Conservation (phyloP, 2,113 vertebrate species). For the Phalacrocorax brasilianus region DNA sequence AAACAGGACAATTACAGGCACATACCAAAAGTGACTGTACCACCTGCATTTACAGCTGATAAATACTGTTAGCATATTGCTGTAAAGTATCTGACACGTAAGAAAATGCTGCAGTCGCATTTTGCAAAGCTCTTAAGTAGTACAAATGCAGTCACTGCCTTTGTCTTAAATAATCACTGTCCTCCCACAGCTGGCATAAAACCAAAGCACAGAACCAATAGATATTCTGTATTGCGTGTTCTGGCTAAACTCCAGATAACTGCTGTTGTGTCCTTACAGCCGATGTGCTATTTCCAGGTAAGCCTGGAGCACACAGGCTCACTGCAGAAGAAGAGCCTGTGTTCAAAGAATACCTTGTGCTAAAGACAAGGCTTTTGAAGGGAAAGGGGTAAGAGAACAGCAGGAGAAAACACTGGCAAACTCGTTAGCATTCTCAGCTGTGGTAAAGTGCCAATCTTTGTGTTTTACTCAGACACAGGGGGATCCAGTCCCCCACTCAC, state of each 20-base stretch:
- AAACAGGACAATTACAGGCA: not conserved
- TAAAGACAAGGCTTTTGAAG: not conserved
- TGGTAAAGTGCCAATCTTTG: not conserved
- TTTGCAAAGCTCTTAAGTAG: not conserved
- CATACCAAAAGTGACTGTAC: rapidly evolving
- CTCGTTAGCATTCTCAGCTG: rapidly evolving
- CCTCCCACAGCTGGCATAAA: not conserved
- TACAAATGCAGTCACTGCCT: not conserved
- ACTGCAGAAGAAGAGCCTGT: not conserved
- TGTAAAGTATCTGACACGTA: rapidly evolving
- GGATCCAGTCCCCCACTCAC: not conserved
- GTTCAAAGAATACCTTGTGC: rapidly evolving
- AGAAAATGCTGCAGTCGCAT: not conserved
- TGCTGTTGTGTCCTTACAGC: not conserved
- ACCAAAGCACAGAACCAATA: not conserved
- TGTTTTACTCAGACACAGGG: not conserved
- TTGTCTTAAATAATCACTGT: not conserved
- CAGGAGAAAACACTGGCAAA: not conserved
- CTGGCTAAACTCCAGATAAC: not conserved
- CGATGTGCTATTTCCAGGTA: rapidly evolving
- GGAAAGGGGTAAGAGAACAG: not conserved
- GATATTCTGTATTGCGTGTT: rapidly evolving
- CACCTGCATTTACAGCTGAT: rapidly evolving
- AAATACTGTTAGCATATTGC: not conserved
- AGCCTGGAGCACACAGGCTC: rapidly evolving